A percentile compares a stretch with the other conserved stretches of the same genome.
Conservation (phyloP, 2,113 vertebrate genomes). For the Meleagris gallopavo region DNA sequence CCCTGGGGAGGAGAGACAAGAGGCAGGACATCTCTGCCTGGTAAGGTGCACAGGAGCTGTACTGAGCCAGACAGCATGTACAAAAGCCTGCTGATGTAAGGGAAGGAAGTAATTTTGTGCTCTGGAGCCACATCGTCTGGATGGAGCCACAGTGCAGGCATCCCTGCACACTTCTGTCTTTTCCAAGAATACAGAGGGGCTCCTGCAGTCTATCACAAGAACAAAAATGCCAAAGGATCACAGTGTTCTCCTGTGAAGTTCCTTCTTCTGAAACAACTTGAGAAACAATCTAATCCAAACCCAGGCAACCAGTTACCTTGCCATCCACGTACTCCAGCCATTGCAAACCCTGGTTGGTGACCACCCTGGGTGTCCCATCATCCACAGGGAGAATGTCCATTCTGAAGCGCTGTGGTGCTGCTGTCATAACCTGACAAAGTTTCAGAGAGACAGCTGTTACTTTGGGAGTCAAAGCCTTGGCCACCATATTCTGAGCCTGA, state of each 20-base stretch:
- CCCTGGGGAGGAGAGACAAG: neutral
- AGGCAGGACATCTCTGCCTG: fast-evolving
- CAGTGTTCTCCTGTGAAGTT: neutral
- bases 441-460: fast-evolving
- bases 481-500: fast-evolving
- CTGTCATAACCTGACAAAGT: conserved; percentile 84
- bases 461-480: neutral
- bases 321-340: conserved; percentile 93
- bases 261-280: neutral
- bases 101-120: neutral
- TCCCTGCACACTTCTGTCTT: neutral
- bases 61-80: neutral
- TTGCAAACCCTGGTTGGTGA: conserved; percentile 95
- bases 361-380: conserved; percentile 89
- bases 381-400: conserved; percentile 92
- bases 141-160: neutral
- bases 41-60: neutral
- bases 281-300: neutral
- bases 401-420: conserved; percentile 89
- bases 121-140: fast-evolving
- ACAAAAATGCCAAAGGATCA: neutral
- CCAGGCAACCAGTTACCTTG: conserved; percentile 79
- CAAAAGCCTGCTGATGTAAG: neutral
- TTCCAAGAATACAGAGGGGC: too few relatives aligned
- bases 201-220: neutral